Evolutionary conservation across 2,797 vertebrate species (phyloP), one percentile per base, ranked within the genome.

Genomic region (Toxotes lorentzi): DNA sequence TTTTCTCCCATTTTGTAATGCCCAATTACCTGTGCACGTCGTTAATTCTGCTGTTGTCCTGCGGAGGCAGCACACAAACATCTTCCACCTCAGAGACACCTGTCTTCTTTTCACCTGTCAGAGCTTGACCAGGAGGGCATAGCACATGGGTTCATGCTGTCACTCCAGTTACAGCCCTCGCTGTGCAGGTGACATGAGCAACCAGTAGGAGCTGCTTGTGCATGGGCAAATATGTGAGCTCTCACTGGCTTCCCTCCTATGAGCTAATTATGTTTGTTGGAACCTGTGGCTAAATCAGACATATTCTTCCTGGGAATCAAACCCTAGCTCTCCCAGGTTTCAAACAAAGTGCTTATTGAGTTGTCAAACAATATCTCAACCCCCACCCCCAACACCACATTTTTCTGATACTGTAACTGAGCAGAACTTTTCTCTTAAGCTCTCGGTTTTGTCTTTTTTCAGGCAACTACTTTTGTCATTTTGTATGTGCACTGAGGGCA

Each of bases 181-280:
- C 50, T 57, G 43, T 40, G 43, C 48, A 51, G 65, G 65, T 60
- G 69, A 70, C 65, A 40, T 4, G 34, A 70, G 35, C 45, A 40
- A 62, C 50, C 61, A 58, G 50, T n/a, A 10, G 51, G 32, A 56
- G 17, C 7, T 58, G 48, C 9, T 23, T 13, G n/a, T 10, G 30
- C 59, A 40, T 50, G 40, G 23, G 45, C 16, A 48, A 50, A 34
- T 27, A 50, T 23, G 38, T 53, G 41, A 53, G 50, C 23, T 35
- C 14, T 59, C 51, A 54, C 53, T 63, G 48, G 19, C 41, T 34
- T 54, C 43, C 13, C 17, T 14, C 11, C 48, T n/a, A 50, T 12
- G 7, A 50, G 10, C 21, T 10, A 50, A n/a, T 6, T 19, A 6
- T 19, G 43, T 45, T 17, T 43, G 41, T 43, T 5, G 41, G 7